Percentiles rank a stretch among this genome's conserved stretches.
Conservation (phyloP, 2,888 invertebrate species). For the Scotopteryx bipunctaria region DNA sequence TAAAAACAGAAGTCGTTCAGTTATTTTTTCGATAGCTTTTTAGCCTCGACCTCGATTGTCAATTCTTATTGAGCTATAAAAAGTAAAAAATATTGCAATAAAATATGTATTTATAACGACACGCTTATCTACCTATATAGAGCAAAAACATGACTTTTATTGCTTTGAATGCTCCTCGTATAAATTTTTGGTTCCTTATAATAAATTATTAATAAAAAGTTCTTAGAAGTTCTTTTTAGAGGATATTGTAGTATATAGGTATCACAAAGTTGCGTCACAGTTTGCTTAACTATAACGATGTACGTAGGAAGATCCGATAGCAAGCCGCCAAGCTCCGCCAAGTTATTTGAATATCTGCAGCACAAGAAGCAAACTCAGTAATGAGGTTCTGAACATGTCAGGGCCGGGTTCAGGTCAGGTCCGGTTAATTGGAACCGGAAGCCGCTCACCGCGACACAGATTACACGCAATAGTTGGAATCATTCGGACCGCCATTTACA, state of each 20-base stretch:
- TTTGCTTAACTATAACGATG: not conserved
- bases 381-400: conserved; percentile 17
- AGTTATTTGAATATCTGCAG: conserved; percentile 10
- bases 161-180: not conserved
- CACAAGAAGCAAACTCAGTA: conserved; percentile 16
- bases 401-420: not conserved
- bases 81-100: conserved; percentile 19
- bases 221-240: too few relatives aligned
- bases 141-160: not conserved
- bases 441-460: conserved; percentile 22
- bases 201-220: too few relatives aligned
- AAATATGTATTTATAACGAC: conserved; percentile 16
- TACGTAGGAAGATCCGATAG: not conserved
- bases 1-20: not conserved
- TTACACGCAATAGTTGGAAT: conserved; percentile 16
- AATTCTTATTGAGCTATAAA: conserved; percentile 23
- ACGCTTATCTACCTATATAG: conserved; percentile 8
- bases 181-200: too few relatives aligned
- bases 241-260: not conserved
- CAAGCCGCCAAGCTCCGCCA: conserved; percentile 1
- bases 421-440: conserved; percentile 15
- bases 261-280: not conserved
- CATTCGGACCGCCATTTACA: conserved; percentile 18
- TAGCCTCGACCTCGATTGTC: conserved; percentile 21
- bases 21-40: conserved; percentile 9